A percentile compares a stretch with the other conserved stretches of the same genome.
phyloP scores from a whole-genome alignment of 1,140 invertebrate species.

The Nymphalis io region DNA sequence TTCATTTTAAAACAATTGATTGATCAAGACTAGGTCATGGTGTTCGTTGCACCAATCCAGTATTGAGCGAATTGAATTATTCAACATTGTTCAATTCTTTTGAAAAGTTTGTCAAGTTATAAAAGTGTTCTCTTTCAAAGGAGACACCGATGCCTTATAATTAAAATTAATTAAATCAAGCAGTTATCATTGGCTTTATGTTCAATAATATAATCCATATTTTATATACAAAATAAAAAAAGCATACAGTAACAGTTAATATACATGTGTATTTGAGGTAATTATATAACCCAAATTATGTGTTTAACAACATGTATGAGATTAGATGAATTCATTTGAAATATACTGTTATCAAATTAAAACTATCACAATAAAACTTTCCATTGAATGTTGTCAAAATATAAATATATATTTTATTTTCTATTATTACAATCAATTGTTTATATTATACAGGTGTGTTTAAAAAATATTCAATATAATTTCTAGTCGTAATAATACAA shows the following conservation, averaged over 20 bases:
- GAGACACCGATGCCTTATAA: too few species aligned
- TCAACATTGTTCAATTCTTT: too few species aligned
- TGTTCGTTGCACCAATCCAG: too few species aligned
- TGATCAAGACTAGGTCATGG: too few species aligned
- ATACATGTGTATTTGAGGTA: constrained; percentile 44
- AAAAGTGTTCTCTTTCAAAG: too few species aligned
- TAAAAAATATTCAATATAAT: too few species aligned
- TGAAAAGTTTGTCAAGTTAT: too few species aligned
- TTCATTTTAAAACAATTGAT: too few species aligned
- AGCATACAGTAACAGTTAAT: constrained; percentile 45
- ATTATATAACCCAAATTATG: constrained; percentile 24
- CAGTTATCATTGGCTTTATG: neutral
- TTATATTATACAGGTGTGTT: neutral
- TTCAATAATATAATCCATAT: neutral
- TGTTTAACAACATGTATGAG: constrained; percentile 19
- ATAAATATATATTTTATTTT: neutral
- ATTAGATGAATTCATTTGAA: constrained; percentile 7
- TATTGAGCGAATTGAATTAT: too few species aligned
- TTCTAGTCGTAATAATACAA: too few species aligned
- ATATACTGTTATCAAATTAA: constrained; percentile 31
- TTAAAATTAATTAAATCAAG: too few species aligned
- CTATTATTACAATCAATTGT: neutral
- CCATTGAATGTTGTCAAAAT: constrained; percentile 36
- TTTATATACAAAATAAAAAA: constrained; percentile 39
- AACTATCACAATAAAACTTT: constrained; percentile 37